These are phyloP conservation scores for Mormyrus iriodes DNA, from an alignment of 2,113 vertebrate genomes.

Conservation along the genomic window DNA sequence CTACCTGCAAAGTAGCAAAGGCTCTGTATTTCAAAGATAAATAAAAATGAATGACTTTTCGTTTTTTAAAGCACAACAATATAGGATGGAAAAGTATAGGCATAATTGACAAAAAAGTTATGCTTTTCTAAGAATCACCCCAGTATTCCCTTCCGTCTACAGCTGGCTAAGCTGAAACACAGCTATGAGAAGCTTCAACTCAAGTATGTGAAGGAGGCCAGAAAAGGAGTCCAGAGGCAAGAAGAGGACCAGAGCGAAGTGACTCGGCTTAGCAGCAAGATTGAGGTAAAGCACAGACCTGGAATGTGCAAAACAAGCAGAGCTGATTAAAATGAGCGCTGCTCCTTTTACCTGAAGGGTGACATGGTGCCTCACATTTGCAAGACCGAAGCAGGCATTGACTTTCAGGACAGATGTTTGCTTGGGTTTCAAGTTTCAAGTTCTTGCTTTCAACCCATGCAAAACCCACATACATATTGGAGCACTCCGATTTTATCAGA, in stretches of 20 bases:
- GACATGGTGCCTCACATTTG: neutral
- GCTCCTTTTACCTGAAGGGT: neutral
- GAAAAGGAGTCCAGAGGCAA: slow-evolving; percentile 52
- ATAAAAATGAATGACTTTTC: neutral
- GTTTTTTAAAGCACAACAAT: neutral
- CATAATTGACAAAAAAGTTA: neutral
- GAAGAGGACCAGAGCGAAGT: slow-evolving; percentile 65
- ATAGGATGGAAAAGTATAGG: neutral
- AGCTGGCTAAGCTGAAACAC: slow-evolving; percentile 80
- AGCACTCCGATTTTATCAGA: neutral
- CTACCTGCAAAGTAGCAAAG: neutral
- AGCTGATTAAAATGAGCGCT: neutral
- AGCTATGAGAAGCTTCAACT: slow-evolving; percentile 87
- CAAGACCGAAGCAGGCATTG: neutral
- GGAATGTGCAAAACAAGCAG: neutral
- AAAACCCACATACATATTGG: neutral
- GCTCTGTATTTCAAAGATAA: too few species aligned
- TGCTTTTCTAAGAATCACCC: neutral
- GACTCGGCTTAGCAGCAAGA: slow-evolving; percentile 60
- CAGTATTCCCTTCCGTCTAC: slow-evolving; percentile 23
- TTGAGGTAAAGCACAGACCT: slow-evolving; percentile 61
- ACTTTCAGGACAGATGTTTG: neutral
- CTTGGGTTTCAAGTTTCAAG: neutral
- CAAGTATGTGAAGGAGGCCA: slow-evolving; percentile 66
- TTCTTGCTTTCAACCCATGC: neutral